Conservation (phyloP, 2,113 vertebrate genomes). For the Hassar affinis region DNA sequence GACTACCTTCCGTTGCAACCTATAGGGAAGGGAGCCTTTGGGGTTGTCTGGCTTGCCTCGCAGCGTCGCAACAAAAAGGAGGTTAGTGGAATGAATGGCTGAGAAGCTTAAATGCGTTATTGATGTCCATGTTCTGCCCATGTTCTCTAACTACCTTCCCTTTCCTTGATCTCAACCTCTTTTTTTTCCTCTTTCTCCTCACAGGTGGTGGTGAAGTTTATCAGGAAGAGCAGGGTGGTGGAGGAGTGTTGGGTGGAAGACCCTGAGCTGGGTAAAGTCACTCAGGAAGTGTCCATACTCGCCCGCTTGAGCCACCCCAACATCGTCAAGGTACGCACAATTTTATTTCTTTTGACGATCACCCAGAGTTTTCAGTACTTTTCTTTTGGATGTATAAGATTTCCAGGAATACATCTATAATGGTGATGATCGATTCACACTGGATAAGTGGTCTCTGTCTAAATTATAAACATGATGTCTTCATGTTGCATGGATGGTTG, state of each 20-base stretch:
- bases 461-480: not conserved
- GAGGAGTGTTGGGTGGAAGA: constrained; percentile 90
- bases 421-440: not conserved
- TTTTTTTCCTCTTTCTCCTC: not conserved
- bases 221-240: constrained; percentile 84
- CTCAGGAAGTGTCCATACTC: constrained; percentile 87
- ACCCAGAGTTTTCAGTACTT: not conserved
- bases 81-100: constrained; percentile 65
- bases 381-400: not conserved
- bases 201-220: constrained; percentile 92
- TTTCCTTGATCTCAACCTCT: not conserved
- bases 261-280: constrained; percentile 81
- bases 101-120: not conserved
- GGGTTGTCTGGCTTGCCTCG: constrained; percentile 87
- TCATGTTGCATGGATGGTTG: not conserved
- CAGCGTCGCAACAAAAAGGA: constrained; percentile 73
- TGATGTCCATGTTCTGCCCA: not conserved
- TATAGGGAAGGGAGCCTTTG: constrained; percentile 89
- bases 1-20: constrained; percentile 79
- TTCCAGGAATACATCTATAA: not conserved
- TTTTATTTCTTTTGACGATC: not conserved
- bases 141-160: not conserved
- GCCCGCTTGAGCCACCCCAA: constrained; percentile 81
- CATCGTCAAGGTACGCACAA: constrained; percentile 81
- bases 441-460: not conserved